Conservation (phyloP, 2,888 invertebrate species). For the Chymomyza fuscimana region DNA sequence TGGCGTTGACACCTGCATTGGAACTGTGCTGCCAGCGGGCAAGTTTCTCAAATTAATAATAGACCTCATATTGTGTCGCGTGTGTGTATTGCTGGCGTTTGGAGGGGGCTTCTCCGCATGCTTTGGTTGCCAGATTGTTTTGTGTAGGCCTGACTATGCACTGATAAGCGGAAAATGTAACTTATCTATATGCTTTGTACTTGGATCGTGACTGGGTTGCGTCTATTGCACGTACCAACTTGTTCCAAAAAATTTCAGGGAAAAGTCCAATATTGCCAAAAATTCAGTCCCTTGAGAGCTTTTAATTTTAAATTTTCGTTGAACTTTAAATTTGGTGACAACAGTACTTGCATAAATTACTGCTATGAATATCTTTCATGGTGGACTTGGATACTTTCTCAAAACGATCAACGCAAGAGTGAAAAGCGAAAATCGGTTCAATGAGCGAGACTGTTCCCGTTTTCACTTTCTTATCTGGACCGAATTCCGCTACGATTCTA, state of each 20-base stretch:
- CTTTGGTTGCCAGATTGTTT: constrained; percentile 2
- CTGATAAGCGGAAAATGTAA: neutral
- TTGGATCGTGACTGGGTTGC: neutral
- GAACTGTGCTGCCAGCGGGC: constrained; percentile 38
- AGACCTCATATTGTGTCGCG: neutral
- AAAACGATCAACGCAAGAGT: too few species aligned
- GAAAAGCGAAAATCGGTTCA: too few species aligned
- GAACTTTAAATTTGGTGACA: too few species aligned
- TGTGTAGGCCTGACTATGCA: neutral
- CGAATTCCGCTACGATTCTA: too few species aligned
- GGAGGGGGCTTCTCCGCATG: neutral
- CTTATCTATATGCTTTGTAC: neutral
- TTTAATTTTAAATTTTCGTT: too few species aligned
- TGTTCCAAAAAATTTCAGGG: neutral
- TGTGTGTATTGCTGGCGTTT: neutral
- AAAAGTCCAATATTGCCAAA: too few species aligned
- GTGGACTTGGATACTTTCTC: too few species aligned
- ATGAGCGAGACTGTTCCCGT: too few species aligned
- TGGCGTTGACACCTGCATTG: constrained; percentile 59
- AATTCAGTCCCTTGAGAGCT: too few species aligned
- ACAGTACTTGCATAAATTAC: too few species aligned
- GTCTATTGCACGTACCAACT: neutral
- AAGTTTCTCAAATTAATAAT: constrained; percentile 2
- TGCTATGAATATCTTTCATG: too few species aligned
- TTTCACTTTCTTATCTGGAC: too few species aligned